Evolutionary conservation across 2,888 invertebrate species (phyloP), one percentile per base, ranked within the genome.

Genomic region (Apotomis turbidana): DNA sequence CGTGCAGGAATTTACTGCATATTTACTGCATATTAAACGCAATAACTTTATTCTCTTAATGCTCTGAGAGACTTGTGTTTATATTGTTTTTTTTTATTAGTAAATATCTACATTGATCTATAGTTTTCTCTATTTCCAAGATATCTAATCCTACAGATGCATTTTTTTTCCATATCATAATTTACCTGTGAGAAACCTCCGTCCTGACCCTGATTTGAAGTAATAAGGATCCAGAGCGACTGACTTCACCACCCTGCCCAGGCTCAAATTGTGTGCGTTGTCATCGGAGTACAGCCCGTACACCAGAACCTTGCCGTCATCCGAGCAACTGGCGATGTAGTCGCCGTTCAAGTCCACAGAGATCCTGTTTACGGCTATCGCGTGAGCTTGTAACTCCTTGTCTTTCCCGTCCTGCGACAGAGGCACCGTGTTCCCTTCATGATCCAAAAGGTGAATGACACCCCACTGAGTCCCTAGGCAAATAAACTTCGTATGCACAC

Each of bases 311-410:
- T 96, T 96, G 68, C 98, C 98, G 88, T 98, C 98, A 85, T 98
- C 97, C 0, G 98, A 97, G 86, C 98, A 98, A 63, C 97, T 97
- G 0, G 98, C 98, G 41, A 99, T 96, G 85, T 97, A 97, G 86
- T 99, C 98, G n/a, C 99, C 99, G 81, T 96, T 97, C 38, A 95
- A 91, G 86, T 99, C 99, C 75, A 99, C 97, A 59, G 98, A 98
- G 77, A 99, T 97, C 84, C 97, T 97, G 90, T 99, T 99, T 0
- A 99, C 98, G 9, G 98, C 97, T 1, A 98, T 97, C 0, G 97
- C 95, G 83, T 99, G 99, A 44, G 96, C 95, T 79, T 95, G 95
- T 55, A 97, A 90, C 79, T 96, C 96, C 80, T 96, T 96, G 67
- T 95, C 95, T 77, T 95, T 93, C 67, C 95, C 95, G 57, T 90